phyloP scores from a whole-genome alignment of 2,888 invertebrate species.

The Dichetophora obliterata region DNA sequence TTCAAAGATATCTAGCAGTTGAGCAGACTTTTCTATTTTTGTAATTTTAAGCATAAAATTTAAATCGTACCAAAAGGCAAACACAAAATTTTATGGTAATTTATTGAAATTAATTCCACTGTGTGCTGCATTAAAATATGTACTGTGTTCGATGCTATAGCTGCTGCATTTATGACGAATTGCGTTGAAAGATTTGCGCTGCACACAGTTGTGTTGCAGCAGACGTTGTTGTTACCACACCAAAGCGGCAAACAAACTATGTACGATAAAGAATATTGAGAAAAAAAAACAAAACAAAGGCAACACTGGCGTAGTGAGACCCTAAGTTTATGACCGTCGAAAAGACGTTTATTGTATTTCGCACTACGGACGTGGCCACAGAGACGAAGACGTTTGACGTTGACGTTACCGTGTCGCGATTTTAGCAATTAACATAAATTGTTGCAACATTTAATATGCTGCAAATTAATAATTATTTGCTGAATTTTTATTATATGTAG shows the following conservation, averaged over 20 bases:
- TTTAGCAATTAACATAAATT: constrained; percentile 47
- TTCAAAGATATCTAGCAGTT: too few species aligned
- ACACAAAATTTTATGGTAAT: too few species aligned
- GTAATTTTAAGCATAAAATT: too few species aligned
- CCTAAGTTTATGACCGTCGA: constrained; percentile 29
- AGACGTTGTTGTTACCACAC: constrained; percentile 18
- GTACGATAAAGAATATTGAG: neutral
- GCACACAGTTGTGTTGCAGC: constrained; percentile 11
- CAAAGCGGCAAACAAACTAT: constrained; percentile 13
- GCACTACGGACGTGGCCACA: constrained; percentile 28
- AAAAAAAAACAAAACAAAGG: constrained; percentile 15
- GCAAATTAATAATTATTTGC: neutral
- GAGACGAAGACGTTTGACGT: constrained; percentile 9
- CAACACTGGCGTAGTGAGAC: constrained; percentile 11
- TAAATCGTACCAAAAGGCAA: too few species aligned
- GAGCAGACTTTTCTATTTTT: too few species aligned
- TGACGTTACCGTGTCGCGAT: neutral
- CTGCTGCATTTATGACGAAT: constrained; percentile 31
- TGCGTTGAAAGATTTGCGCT: constrained; percentile 35
- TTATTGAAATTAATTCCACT: too few species aligned
- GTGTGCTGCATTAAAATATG: neutral
- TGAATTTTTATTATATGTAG: too few species aligned
- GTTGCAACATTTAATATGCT: constrained; percentile 56
- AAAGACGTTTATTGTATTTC: constrained; percentile 34
- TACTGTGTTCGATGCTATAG: constrained; percentile 10